Base-by-base conservation (phyloP, 2,888 invertebrate species). In the Drymonia ruficornis region DNA sequence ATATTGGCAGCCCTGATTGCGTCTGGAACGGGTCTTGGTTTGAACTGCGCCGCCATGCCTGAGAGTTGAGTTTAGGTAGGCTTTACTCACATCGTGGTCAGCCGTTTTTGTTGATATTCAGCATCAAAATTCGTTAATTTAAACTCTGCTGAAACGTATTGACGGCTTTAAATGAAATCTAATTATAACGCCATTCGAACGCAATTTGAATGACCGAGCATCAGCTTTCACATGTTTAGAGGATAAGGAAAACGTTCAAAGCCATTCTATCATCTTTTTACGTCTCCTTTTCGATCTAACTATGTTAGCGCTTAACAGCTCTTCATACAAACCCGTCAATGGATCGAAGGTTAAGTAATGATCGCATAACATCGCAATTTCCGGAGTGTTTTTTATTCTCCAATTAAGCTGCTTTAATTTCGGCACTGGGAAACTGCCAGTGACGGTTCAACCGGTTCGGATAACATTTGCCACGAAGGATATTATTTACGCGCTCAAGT, bases 21-120 rank as follows among this genome's bases (percentile, higher is more conserved):
- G 78, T 72, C 76, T 74, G 81, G 83, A 84, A 84, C 87, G 80
- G 84, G 87, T 86, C 84, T 83, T 78, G 71, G 55, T 54, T 52
- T 47, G 62, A n/a, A n/a, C n/a, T 53, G 23, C 23, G 62, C 58
- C 50, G 62, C 48, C 58, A 54, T 50, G 54, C 58, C 56, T 69
- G 23, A 23, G 67, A 76, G 74, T 75, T 72, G 68, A 64, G 50
- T 49, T 57, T 64, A 58, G 65, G 62, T 60, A 59, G 56, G 45
- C 63, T 70, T 71, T 67, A 72, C 67, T 70, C 70, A 69, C 56
- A 29, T 15, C 9, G 15, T 55, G 58, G 40, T 52, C 56, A 59
- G 7, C 61, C 49, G 69, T 70, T 69, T 31, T 64, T 69, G 54
- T 47, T 53, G 51, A 54, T 56, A 59, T 36, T 49, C 57, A 49